Percentiles rank a stretch among this genome's conserved stretches.
phyloP scores from a whole-genome alignment of 1,140 invertebrate species.

The Pteromalus puparum region DNA sequence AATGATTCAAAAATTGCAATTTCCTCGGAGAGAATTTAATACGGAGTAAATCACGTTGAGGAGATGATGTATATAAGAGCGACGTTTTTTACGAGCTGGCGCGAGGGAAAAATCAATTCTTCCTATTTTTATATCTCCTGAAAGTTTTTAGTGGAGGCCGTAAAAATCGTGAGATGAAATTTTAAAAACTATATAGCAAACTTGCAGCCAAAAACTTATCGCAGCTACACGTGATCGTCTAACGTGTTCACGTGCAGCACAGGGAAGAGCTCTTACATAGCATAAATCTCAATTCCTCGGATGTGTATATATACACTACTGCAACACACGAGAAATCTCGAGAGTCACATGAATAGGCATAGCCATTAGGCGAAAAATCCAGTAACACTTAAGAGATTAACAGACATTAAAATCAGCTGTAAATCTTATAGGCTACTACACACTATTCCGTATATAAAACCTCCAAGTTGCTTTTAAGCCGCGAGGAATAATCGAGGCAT shows the following conservation, averaged over 20 bases:
- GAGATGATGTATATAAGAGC: too few species aligned
- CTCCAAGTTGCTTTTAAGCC: too few species aligned
- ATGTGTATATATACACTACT: not conserved
- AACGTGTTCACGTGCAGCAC: not conserved
- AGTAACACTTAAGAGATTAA: conserved; percentile 6
- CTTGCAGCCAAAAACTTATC: not conserved
- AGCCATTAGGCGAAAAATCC: not conserved
- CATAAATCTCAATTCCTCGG: not conserved
- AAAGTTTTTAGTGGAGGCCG: not conserved
- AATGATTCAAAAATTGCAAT: not conserved
- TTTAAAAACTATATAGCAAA: not conserved
- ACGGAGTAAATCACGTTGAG: not conserved
- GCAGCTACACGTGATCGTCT: not conserved
- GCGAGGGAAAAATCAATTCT: not conserved
- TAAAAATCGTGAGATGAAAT: not conserved
- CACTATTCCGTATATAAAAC: too few species aligned
- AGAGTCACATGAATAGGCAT: not conserved
- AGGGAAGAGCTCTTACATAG: too few species aligned
- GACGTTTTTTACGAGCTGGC: not conserved
- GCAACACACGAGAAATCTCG: too few species aligned
- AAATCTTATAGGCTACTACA: not conserved
- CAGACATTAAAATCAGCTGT: not conserved
- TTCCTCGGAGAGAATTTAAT: not conserved
- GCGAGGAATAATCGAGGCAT: not conserved
- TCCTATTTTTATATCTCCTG: not conserved